These are phyloP conservation scores for Leptinotarsa undecemlineata DNA, from an alignment of 1,140 invertebrate genomes.

Conservation along the genomic window DNA sequence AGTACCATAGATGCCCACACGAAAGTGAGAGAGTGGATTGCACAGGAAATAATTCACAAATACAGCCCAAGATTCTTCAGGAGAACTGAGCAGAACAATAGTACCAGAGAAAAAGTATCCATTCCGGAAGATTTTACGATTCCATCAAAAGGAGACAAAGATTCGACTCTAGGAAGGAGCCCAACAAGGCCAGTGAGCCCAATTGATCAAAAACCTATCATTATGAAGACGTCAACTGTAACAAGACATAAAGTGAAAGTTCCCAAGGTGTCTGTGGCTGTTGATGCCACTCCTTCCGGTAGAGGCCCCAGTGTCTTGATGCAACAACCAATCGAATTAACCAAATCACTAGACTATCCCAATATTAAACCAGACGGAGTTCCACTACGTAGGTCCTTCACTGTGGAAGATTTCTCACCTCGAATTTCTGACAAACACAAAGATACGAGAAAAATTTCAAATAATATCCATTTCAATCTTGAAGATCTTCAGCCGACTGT, in stretches of 20 bases:
- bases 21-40: slow-evolving; percentile 84
- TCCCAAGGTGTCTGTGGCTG: slow-evolving; percentile 71
- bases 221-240: slow-evolving; percentile 40
- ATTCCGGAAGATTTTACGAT: neutral
- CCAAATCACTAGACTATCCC: slow-evolving; percentile 61
- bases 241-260: slow-evolving; percentile 51
- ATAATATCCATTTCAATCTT: slow-evolving; percentile 56
- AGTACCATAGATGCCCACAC: slow-evolving; percentile 83
- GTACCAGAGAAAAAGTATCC: neutral
- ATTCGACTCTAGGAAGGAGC: slow-evolving; percentile 49
- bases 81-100: slow-evolving; percentile 14
- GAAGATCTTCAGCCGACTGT: slow-evolving; percentile 37
- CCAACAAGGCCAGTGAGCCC: slow-evolving; percentile 59
- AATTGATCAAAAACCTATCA: slow-evolving; percentile 42
- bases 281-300: slow-evolving; percentile 74
- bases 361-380: slow-evolving; percentile 38
- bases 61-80: slow-evolving; percentile 66
- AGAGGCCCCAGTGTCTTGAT: slow-evolving; percentile 71
- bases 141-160: slow-evolving; percentile 57
- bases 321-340: slow-evolving; percentile 74
- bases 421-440: slow-evolving; percentile 41
- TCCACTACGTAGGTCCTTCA: slow-evolving; percentile 56
- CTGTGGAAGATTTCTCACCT: slow-evolving; percentile 54
- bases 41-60: slow-evolving; percentile 72
- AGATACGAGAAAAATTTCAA: slow-evolving; percentile 57